Percentiles rank a stretch among this genome's conserved stretches.
These are phyloP conservation scores for Stegana nigrithorax DNA, from an alignment of 2,888 invertebrate species.

Conservation along the genomic window DNA sequence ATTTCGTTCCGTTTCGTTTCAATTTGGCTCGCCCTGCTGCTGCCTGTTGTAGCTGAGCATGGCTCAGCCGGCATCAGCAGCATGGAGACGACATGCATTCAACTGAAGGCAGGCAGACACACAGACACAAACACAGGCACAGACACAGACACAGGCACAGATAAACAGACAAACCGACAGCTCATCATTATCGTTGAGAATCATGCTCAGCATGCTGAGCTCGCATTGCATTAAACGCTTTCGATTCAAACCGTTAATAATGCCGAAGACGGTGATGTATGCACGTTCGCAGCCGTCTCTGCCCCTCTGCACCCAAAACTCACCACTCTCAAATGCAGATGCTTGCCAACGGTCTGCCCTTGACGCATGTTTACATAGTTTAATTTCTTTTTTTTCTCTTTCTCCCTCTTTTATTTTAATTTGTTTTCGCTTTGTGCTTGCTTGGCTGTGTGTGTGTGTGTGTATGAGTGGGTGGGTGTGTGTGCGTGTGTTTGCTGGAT, in stretches of 20 bases:
- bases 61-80: no score
- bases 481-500: slow-evolving; percentile 15
- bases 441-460: no score
- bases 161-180: slow-evolving; percentile 11
- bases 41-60: no score
- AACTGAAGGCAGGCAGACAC: slow-evolving; percentile 28
- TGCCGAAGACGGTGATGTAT: slow-evolving; percentile 1
- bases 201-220: neutral
- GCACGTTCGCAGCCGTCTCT: neutral
- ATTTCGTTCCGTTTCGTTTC: no score
- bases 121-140: slow-evolving; percentile 23
- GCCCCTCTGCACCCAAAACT: neutral
- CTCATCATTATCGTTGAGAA: slow-evolving; percentile 12
- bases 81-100: no score
- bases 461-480: no score
- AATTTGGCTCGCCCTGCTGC: no score
- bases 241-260: neutral
- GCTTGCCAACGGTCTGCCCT: neutral
- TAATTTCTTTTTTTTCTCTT: slow-evolving; percentile 21
- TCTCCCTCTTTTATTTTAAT: neutral
- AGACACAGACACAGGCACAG: neutral
- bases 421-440: no score
- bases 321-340: neutral
- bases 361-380: slow-evolving; percentile 19
- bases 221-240: slow-evolving; percentile 14